Evolutionary conservation across 1,140 invertebrate species (phyloP).

Genomic region (Drosophila mayri): DNA sequence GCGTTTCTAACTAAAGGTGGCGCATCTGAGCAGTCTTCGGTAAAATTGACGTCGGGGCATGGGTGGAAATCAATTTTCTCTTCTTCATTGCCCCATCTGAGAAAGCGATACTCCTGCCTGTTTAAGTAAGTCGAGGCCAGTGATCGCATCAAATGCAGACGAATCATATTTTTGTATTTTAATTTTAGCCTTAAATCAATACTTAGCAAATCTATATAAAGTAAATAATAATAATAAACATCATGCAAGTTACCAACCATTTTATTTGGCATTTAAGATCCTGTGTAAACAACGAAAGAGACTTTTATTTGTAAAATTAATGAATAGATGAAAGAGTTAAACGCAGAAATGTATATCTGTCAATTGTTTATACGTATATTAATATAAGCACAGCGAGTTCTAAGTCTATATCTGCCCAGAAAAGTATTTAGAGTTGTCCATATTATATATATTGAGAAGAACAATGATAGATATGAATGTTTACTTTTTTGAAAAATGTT

Average conservation of each 20-base stretch:
- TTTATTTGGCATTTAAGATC: slow-evolving; percentile 71
- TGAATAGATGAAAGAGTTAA: slow-evolving; percentile 13
- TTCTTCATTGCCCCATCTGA: too few relatives aligned
- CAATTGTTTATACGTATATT: slow-evolving; percentile 57
- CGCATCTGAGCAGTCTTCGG: too few relatives aligned
- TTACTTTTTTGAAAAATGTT: slow-evolving; percentile 73
- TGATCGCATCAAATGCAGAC: too few relatives aligned
- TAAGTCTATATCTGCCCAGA: slow-evolving; percentile 45
- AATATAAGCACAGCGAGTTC: slow-evolving; percentile 38
- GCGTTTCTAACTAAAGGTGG: too few relatives aligned
- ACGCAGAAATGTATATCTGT: slow-evolving; percentile 50
- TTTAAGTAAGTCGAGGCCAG: too few relatives aligned
- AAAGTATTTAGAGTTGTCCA: slow-evolving; percentile 65
- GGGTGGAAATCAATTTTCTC: too few relatives aligned
- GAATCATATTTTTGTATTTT: slow-evolving; percentile 68
- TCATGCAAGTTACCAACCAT: slow-evolving; percentile 12
- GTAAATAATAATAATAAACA: slow-evolving; percentile 24
- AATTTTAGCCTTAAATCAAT: slow-evolving; percentile 51
- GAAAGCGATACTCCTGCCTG: too few relatives aligned
- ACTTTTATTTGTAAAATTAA: slow-evolving; percentile 56
- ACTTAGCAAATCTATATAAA: slow-evolving; percentile 35
- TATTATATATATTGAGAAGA: slow-evolving; percentile 51
- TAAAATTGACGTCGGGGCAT: too few relatives aligned
- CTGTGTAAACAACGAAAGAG: slow-evolving; percentile 56
- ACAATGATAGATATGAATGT: slow-evolving; percentile 63